Evolutionary conservation across 2,113 vertebrate species (phyloP), one percentile per base, ranked within the genome.

Genomic region (Ictalurus punctatus): DNA sequence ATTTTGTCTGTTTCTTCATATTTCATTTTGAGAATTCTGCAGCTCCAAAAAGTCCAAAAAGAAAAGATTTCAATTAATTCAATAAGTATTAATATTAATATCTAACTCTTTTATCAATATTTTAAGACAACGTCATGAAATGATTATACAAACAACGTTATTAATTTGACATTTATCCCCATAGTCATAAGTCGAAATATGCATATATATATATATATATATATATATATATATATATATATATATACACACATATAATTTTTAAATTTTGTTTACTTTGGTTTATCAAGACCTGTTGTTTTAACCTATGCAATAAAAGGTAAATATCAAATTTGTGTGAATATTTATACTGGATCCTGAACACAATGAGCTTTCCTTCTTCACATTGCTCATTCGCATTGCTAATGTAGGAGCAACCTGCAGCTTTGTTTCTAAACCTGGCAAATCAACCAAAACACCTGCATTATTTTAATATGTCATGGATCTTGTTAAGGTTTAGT

Each of bases 291-390:
- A 48, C 81, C 71, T 81, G 59, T 92, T 91, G 92, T 93, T 91
- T 93, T 94, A 92, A 90, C 93, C 94, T 95, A 95, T 95, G 95
- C 95, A 95, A 95, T 65, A 61, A 44, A 92, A 88, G 63, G 69
- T 79, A 63, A 40, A 71, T 87, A 63, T 54, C 56, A 21, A 87
- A 85, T 65, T 34, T 58, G 52, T 83, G 76, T 78, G 34, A 85
- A 78, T 61, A 84, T 78, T 86, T 63, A 73, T 63, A 83, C 5
- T 27, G 40, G 40, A 61, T 52, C 25, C 9, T 34, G 1, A 73
- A 67, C 58, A 52, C 25, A 7, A 44, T 14, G n/a, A 67, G 63
- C 86, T 56, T 27, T 71, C 14, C 37, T 56, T 65, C 27, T 56
- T 30, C 48, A 3, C 25, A n/a, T 65, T 44, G 30, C 12, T 83